Percentiles rank a stretch among this genome's conserved stretches.
These are phyloP conservation scores for Montipora capitata DNA, from an alignment of 92 coral and sea anemone species.

Conservation along the genomic window DNA sequence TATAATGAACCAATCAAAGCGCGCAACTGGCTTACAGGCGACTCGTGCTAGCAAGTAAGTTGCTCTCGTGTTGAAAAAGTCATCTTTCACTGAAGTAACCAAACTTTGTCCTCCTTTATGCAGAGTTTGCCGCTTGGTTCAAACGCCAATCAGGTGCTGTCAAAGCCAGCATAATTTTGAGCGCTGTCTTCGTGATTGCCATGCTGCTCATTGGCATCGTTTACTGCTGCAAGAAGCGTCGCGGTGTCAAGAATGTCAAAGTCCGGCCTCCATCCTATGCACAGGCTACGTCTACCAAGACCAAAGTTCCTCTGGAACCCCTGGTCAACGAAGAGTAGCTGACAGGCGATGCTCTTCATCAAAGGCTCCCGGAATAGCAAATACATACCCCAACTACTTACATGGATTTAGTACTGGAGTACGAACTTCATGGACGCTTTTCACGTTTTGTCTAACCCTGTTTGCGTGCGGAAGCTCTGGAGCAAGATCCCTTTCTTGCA, in stretches of 20 bases:
- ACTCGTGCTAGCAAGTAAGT: too few species aligned
- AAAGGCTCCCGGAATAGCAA: slow-evolving; percentile 6
- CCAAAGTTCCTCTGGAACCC: slow-evolving; percentile 54
- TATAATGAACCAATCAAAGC: too few species aligned
- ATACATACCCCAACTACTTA: background rate
- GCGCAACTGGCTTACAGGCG: too few species aligned
- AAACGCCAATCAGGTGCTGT: slow-evolving; percentile 39
- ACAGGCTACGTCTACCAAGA: slow-evolving; percentile 20
- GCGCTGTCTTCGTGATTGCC: slow-evolving; percentile 13
- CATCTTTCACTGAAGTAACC: background rate
- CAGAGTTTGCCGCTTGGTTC: slow-evolving; percentile 34
- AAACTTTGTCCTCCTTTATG: background rate
- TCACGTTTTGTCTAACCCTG: too few species aligned
- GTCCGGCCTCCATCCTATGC: slow-evolving; percentile 41
- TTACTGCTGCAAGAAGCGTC: slow-evolving; percentile 54
- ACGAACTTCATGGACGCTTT: too few species aligned
- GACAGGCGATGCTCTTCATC: background rate
- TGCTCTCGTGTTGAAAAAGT: background rate
- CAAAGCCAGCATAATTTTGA: slow-evolving; percentile 25
- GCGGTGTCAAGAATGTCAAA: background rate
- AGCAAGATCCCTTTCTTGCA: too few species aligned
- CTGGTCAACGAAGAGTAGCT: slow-evolving; percentile 54
- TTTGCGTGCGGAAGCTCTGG: too few species aligned
- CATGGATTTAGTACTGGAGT: too few species aligned
- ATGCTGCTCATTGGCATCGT: slow-evolving; percentile 14